Base-by-base conservation (phyloP, 1,140 invertebrate genomes). In the Ceratosolen solmsi region DNA sequence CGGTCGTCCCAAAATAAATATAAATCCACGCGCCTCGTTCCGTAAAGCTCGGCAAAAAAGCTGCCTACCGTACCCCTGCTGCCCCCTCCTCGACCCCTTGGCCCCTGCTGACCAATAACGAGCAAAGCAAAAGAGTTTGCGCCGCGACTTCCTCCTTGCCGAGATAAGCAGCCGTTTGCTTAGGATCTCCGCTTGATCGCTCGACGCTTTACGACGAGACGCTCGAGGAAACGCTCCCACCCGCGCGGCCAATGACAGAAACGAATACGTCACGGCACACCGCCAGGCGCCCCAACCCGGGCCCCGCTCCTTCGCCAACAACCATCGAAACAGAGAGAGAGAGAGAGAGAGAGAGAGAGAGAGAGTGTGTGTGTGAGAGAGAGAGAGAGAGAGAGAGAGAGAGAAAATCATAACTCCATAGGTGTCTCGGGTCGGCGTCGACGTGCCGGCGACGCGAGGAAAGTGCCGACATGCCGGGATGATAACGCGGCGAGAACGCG, bases 401-500 rank as follows among this genome's bases (percentile, higher is more conserved):
- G 36, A 11, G 65, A 33, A 68, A 68, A 49, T 77, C 60, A 65
- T 51, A 77, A 77, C 60, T 65, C 41, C 20, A 41, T 70, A 56
- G 27, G 72, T 54, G 51, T 74, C 30, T 73, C 17, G 2, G 25
- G 15, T 17, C 22, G 54, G 15, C 54, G 36, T 54, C 3, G 36
- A 46, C 25, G 25, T 4, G 22, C 2, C 15, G 36, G 36, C 46
- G 75, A 70, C 20, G 76, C 65, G 41, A 79, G 38, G 63, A 79
- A 79, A 80, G 70, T 63, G 78, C 51, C 58, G 70, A 80, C 78
- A 54, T 49, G 30, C 51, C 65, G 78, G 25, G 7, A 46, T 27
- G 51, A 77, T 77, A 77, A 65, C 54, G 74, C n/a, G n/a, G n/a
- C 60, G 60, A 78, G 7, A 71, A 30, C 54, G 54, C 70, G 70